phyloP scores from a whole-genome alignment of 1,140 invertebrate species.

The Holotrichia oblita region DNA sequence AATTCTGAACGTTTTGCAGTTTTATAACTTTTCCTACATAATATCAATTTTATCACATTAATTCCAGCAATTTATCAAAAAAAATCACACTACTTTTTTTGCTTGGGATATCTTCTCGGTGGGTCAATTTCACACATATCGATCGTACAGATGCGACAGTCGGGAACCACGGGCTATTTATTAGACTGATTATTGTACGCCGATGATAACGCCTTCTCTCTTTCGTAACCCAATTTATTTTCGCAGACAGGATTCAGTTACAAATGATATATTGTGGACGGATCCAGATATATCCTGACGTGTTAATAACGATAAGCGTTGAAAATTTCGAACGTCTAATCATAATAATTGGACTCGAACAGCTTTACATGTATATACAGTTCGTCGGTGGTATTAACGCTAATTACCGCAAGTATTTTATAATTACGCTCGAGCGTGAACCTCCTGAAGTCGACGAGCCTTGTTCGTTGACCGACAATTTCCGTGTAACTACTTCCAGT shows the following conservation, averaged over 20 bases:
- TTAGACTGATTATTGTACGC: background rate
- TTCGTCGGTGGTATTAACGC: background rate
- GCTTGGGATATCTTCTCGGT: background rate
- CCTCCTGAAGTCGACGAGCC: background rate
- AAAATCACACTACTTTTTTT: background rate
- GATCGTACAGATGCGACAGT: conserved; percentile 7
- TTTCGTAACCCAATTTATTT: conserved; percentile 2
- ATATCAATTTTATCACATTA: too few species aligned
- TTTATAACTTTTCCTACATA: too few species aligned
- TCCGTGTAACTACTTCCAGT: background rate
- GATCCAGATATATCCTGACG: background rate
- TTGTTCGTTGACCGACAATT: conserved; percentile 16
- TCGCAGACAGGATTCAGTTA: background rate
- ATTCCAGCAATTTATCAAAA: too few species aligned
- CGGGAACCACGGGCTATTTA: conserved; percentile 8
- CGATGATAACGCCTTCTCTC: background rate
- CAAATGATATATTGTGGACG: background rate
- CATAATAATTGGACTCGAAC: background rate
- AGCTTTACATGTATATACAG: background rate
- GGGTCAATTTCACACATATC: background rate
- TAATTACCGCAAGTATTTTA: background rate
- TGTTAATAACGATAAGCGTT: background rate
- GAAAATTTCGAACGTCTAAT: background rate
- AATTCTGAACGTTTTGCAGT: too few species aligned
- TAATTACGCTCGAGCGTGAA: background rate